Percentiles rank a stretch among this genome's conserved stretches.
These are phyloP conservation scores for Drosophila paranaensis DNA, from an alignment of 2,888 invertebrate species.

Conservation along the genomic window DNA sequence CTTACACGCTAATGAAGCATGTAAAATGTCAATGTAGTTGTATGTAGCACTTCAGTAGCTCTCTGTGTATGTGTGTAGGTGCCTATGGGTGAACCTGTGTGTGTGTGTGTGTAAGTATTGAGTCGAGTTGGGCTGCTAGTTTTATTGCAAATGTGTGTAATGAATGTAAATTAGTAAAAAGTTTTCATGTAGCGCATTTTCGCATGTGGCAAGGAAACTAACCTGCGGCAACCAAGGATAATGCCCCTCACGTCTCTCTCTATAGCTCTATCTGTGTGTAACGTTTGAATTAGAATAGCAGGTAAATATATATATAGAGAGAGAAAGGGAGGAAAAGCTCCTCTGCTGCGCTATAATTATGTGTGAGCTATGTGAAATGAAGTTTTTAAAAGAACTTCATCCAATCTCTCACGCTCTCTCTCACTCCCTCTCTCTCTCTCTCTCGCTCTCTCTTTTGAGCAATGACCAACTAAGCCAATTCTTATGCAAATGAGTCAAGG, in stretches of 20 bases:
- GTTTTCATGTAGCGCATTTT: slow-evolving; percentile 58
- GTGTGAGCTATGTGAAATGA: slow-evolving; percentile 49
- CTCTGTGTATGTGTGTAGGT: neutral
- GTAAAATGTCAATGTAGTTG: slow-evolving; percentile 78
- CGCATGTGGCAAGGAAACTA: slow-evolving; percentile 55
- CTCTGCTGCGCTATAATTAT: slow-evolving; percentile 57
- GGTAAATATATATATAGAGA: slow-evolving; percentile 27
- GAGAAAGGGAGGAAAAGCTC: neutral
- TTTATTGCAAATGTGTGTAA: slow-evolving; percentile 82
- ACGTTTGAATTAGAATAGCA: slow-evolving; percentile 69
- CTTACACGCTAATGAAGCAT: slow-evolving; percentile 82
- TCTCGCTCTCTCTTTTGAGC: slow-evolving; percentile 44
- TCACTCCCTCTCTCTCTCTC: neutral
- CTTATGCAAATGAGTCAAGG: slow-evolving; percentile 65
- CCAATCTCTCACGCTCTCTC: neutral
- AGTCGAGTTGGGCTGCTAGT: slow-evolving; percentile 66
- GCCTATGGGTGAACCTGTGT: too few relatives aligned
- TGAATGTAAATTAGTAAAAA: slow-evolving; percentile 82
- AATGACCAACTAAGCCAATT: slow-evolving; percentile 72
- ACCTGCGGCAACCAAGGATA: slow-evolving; percentile 72
- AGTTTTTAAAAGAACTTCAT: slow-evolving; percentile 3
- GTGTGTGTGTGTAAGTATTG: slow-evolving; percentile 33
- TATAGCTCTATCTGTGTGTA: slow-evolving; percentile 33
- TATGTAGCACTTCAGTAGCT: slow-evolving; percentile 31
- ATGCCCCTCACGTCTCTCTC: slow-evolving; percentile 1